Percentiles rank a stretch among this genome's conserved stretches.
These are phyloP conservation scores for Raja brachyura DNA, from an alignment of 2,113 vertebrate genomes.

Conservation along the genomic window DNA sequence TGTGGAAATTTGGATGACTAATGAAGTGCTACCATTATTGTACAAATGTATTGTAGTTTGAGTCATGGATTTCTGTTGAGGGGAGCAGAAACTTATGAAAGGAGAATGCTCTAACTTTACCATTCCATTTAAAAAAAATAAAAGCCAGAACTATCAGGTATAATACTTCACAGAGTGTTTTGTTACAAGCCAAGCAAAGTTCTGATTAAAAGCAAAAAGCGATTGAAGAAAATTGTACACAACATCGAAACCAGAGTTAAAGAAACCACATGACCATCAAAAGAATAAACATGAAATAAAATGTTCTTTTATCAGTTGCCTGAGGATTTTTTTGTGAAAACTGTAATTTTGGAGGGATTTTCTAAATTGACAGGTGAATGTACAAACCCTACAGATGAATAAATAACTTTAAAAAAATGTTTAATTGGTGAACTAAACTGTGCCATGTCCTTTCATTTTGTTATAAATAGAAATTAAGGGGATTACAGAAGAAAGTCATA, in stretches of 20 bases:
- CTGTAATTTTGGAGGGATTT: conserved; percentile 50
- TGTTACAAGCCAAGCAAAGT: conserved; percentile 48
- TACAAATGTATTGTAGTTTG: background rate
- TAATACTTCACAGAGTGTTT: conserved; percentile 43
- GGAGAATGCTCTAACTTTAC: too few species aligned
- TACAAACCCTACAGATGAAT: background rate
- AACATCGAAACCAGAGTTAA: conserved; percentile 44
- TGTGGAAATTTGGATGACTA: background rate
- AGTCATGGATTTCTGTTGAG: background rate
- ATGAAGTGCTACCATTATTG: background rate
- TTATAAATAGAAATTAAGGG: background rate
- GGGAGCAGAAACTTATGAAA: background rate
- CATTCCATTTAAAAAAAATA: conserved; percentile 30
- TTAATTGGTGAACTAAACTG: background rate
- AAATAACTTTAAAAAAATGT: conserved; percentile 26
- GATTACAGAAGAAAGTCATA: background rate
- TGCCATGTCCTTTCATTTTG: background rate
- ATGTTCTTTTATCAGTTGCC: conserved; percentile 49
- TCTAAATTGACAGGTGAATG: conserved; percentile 42
- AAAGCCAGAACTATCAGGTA: conserved; percentile 42
- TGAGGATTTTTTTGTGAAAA: conserved; percentile 45
- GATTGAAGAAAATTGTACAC: conserved; percentile 39
- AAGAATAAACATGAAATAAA: conserved; percentile 44
- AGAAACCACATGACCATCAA: conserved; percentile 49
- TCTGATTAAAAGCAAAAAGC: conserved; percentile 44